Conservation (phyloP, 2,888 invertebrate species). For the Litoditis marina region DNA sequence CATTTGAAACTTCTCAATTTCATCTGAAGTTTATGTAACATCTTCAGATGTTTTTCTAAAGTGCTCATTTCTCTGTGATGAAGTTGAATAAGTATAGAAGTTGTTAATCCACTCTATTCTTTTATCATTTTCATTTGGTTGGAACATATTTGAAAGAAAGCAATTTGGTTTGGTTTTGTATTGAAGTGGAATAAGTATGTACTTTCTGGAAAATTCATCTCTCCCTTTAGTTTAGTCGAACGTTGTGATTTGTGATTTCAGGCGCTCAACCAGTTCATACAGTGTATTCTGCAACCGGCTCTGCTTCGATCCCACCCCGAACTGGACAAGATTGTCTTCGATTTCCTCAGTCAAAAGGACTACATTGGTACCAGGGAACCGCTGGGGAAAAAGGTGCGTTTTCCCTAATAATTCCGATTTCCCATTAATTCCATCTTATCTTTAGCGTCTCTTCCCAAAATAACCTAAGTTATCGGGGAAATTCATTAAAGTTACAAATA, state of each 20-base stretch:
- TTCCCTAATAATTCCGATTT: too few species aligned
- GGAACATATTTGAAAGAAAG: too few species aligned
- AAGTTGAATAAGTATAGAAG: too few species aligned
- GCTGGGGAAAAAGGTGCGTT: conserved; percentile 40
- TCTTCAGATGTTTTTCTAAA: too few species aligned
- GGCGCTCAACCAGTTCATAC: conserved; percentile 35
- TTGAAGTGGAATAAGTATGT: neutral
- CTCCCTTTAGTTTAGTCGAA: neutral
- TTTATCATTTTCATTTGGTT: too few species aligned
- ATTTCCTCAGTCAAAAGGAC: conserved; percentile 60
- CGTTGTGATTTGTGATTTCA: conserved; percentile 1
- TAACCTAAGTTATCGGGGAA: neutral
- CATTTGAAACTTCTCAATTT: too few species aligned
- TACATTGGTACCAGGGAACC: conserved; percentile 43
- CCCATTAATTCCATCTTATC: neutral
- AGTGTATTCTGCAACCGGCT: conserved; percentile 68
- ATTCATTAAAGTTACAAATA: neutral
- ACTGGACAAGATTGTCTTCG: conserved; percentile 64
- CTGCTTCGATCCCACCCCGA: conserved; percentile 70
- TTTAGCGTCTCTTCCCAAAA: neutral
- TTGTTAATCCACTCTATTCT: too few species aligned
- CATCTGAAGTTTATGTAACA: too few species aligned
- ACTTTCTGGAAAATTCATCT: neutral
- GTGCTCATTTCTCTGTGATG: too few species aligned
- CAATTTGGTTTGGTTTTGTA: neutral